Evolutionary conservation across 2,888 invertebrate species (phyloP).

Genomic region (Sinelater perroti): DNA sequence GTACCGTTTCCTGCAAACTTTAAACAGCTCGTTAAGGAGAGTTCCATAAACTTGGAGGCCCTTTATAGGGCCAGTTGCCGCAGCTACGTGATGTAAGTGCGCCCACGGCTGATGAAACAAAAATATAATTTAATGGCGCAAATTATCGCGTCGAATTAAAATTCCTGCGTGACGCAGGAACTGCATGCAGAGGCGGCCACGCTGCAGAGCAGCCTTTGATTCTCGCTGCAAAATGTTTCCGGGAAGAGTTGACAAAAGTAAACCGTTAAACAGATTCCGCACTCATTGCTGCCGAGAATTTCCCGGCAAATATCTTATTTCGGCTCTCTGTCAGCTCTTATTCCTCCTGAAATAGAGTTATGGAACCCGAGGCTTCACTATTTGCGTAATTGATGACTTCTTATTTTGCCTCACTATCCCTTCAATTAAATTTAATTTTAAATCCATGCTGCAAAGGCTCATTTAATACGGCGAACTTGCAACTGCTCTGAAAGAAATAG

Average conservation of each 20-base stretch:
- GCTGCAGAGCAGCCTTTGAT: background rate
- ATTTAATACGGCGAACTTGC: too few species aligned
- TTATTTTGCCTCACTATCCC: background rate
- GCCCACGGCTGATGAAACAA: conserved; percentile 6
- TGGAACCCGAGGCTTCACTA: conserved; percentile 3
- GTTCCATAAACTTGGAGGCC: conserved; percentile 12
- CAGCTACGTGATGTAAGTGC: conserved; percentile 16
- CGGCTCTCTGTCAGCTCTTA: conserved; percentile 1
- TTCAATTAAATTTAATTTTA: background rate
- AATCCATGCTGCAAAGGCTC: background rate
- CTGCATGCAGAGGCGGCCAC: too few species aligned
- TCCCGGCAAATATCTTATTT: background rate
- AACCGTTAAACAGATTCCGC: background rate
- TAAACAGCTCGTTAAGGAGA: conserved; percentile 21
- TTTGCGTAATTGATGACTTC: conserved; percentile 10
- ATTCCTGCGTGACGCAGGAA: too few species aligned
- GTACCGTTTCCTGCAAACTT: too few species aligned
- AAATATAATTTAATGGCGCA: conserved; percentile 18
- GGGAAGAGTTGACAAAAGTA: background rate
- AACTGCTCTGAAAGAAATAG: too few species aligned
- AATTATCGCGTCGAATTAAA: conserved; percentile 11
- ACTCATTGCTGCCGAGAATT: background rate
- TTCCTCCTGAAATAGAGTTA: conserved; percentile 1
- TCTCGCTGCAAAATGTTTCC: background rate
- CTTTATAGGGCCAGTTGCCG: conserved; percentile 17